phyloP scores from a whole-genome alignment of 1,140 invertebrate genomes.

The Pristionchus pacificus region DNA sequence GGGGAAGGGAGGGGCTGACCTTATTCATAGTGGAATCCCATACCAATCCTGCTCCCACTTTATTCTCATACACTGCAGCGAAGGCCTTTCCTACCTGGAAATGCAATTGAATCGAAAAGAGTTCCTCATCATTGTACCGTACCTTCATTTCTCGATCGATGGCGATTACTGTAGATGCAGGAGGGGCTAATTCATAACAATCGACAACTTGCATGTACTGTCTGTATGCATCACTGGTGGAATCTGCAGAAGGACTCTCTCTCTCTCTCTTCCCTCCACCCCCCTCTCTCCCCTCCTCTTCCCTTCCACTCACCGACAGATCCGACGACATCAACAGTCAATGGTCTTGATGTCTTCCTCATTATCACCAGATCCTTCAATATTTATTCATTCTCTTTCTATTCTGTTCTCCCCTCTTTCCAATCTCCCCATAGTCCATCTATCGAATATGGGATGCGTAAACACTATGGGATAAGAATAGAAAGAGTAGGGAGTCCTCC shows the following conservation, averaged over 20 bases:
- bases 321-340: conserved; percentile 25
- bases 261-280: background rate
- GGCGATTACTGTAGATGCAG: background rate
- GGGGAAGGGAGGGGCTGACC: background rate
- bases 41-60: conserved; percentile 12
- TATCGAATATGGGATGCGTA: too few relatives aligned
- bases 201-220: conserved; percentile 28
- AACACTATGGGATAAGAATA: too few relatives aligned
- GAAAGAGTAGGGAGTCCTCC: too few relatives aligned
- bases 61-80: conserved; percentile 3
- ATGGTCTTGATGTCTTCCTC: conserved; percentile 23
- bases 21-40: conserved; percentile 10
- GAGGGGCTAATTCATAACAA: conserved; percentile 17
- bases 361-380: conserved; percentile 25
- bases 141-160: background rate
- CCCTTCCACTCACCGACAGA: conserved; percentile 17
- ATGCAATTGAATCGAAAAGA: background rate
- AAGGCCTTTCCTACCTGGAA: conserved; percentile 27
- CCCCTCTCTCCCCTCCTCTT: background rate
- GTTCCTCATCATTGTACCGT: background rate
- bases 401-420: background rate
- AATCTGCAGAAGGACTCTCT: background rate
- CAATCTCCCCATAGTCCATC: too few relatives aligned
- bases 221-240: conserved; percentile 12
- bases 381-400: background rate